These are phyloP conservation scores for Xerus rutilus DNA, from an alignment of 2,797 vertebrate genomes.

Conservation along the genomic window DNA sequence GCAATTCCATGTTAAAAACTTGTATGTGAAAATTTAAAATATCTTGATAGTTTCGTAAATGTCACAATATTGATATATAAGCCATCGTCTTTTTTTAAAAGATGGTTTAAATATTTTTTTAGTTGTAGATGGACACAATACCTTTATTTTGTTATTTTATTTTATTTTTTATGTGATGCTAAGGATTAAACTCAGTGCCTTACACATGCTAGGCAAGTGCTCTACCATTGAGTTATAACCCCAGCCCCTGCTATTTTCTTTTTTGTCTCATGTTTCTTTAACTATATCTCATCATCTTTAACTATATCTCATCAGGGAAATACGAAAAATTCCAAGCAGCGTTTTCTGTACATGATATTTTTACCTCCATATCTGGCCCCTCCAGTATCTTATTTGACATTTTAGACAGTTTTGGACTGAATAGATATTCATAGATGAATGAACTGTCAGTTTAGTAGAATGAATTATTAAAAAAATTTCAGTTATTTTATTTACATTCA, in stretches of 20 bases:
- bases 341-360: background rate
- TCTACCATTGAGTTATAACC: too few relatives aligned
- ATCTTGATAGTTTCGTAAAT: background rate
- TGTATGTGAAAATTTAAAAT: background rate
- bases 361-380: background rate
- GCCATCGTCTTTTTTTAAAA: too few relatives aligned
- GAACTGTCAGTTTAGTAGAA: background rate
- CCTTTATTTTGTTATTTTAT: too few relatives aligned
- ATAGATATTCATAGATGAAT: background rate
- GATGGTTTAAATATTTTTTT: too few relatives aligned
- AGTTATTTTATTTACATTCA: background rate
- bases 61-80: background rate
- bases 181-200: too few relatives aligned
- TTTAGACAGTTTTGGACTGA: background rate
- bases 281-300: background rate
- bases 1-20: background rate
- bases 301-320: background rate
- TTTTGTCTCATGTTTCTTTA: background rate
- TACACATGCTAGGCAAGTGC: too few relatives aligned
- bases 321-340: background rate
- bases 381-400: background rate
- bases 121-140: too few relatives aligned
- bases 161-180: too few relatives aligned
- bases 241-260: background rate
- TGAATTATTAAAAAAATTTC: background rate